Evolutionary conservation across 2,797 vertebrate species (phyloP), one percentile per base, ranked within the genome.

Genomic region (Austrolebias charrua): DNA sequence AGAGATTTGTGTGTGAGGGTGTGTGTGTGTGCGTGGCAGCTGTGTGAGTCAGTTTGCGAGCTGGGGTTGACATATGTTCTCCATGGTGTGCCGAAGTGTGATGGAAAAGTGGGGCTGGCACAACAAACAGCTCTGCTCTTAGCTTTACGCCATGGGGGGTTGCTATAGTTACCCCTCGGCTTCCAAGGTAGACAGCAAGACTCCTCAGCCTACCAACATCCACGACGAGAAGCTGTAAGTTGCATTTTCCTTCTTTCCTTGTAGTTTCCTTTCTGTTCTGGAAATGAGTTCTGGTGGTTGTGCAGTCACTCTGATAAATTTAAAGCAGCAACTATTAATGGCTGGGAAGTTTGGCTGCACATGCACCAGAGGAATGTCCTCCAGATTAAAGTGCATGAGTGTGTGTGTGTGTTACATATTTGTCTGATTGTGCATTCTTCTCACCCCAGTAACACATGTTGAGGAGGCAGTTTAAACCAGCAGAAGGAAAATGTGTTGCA

Each of bases 121-220:
- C 60, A 1, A 78, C 70, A 71, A 67, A 84, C 80, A 71, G 54
- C 79, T 89, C 71, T 60, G 63, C 80, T 83, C 83, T 82, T 91
- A 90, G 85, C 82, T 80, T 69, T 47, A 66, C 47, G 84, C 82
- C 86, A 92, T 93, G 91, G 92, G 92, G 84, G 91, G 91, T 81
- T 93, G 92, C 80, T 90, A 93, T 78, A 92, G 92, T 80, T 90
- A 91, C 89, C 85, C 88, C 86, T 90, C 89, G 7, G 78, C 84
- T 10, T 78, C 78, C 2, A 82, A 92, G 69, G 53, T 67, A 49
- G 87, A 91, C 73, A 58, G 58, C 66, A 82, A 76, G 47, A 46
- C 70, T 50, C 79, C 71, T 67, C 79, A 87, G 24, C 77, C 79
- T 28, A 83, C 86, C 53, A 84, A 82, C 74, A 83, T 85, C 81